Percentiles rank a stretch among this genome's conserved stretches.
Evolutionary conservation across 2,113 vertebrate species (phyloP).

Genomic region (Hyperoodon ampullatus): DNA sequence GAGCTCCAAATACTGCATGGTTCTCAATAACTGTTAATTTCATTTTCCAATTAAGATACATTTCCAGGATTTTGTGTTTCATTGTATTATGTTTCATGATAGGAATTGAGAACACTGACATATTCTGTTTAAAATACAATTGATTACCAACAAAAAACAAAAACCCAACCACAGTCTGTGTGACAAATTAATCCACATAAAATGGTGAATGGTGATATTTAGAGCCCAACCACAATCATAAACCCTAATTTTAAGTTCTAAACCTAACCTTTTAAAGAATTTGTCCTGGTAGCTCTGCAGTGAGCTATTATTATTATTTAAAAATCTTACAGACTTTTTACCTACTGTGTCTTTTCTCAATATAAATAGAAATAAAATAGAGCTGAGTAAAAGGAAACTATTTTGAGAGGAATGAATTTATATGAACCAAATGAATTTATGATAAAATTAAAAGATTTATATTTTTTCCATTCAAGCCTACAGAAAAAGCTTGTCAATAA

Average conservation of each 20-base stretch:
- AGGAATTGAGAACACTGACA: background rate
- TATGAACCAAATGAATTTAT: slow-evolving; percentile 62
- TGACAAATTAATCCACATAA: background rate
- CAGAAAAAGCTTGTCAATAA: slow-evolving; percentile 65
- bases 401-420: slow-evolving; percentile 64
- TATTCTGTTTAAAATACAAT: background rate
- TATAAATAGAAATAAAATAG: slow-evolving; percentile 50
- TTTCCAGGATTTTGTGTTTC: background rate
- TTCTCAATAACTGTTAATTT: background rate
- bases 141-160: background rate
- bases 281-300: background rate
- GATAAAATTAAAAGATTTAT: slow-evolving; percentile 74
- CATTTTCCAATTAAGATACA: background rate
- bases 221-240: background rate
- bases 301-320: background rate
- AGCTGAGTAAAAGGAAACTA: slow-evolving; percentile 61
- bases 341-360: slow-evolving; percentile 48
- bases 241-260: background rate
- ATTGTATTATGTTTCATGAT: background rate
- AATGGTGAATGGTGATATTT: background rate
- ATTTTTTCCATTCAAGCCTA: slow-evolving; percentile 74
- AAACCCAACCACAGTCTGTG: background rate
- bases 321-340: background rate
- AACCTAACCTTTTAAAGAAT: background rate
- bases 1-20: background rate